Conservation (phyloP, 2,797 vertebrate genomes). For the Halcyon smyrnensis region DNA sequence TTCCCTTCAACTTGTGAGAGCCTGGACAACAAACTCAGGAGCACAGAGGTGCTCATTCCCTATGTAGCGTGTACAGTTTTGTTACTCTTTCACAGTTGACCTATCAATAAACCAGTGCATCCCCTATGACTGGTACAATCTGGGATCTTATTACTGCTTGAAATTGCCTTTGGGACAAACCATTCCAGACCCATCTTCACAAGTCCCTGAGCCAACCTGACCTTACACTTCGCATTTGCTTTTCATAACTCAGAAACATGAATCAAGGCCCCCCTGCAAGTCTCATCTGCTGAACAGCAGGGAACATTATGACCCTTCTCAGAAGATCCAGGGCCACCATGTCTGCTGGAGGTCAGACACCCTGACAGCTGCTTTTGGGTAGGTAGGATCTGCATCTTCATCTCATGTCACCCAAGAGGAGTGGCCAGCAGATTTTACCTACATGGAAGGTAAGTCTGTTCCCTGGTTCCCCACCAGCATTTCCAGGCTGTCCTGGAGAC, state of each 20-base stretch:
- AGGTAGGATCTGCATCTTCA: background rate
- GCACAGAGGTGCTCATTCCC: background rate
- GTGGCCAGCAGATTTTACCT: background rate
- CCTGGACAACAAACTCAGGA: background rate
- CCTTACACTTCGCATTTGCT: background rate
- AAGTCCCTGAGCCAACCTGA: background rate
- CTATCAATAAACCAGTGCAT: background rate
- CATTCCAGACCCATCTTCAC: background rate
- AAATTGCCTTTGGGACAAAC: background rate
- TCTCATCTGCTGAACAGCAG: background rate
- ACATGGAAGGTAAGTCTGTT: background rate
- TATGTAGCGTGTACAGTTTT: background rate
- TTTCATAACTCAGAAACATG: background rate
- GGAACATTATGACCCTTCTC: background rate
- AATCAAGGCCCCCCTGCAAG: background rate
- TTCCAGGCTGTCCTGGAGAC: background rate
- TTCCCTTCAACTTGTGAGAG: background rate
- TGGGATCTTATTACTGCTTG: background rate
- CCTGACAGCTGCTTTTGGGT: background rate
- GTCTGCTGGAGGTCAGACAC: background rate
- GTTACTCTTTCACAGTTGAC: background rate
- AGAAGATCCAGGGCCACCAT: background rate
- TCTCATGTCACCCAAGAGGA: background rate
- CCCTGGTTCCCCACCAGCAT: background rate
- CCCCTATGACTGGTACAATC: background rate